Base-by-base conservation (phyloP, 1,140 invertebrate species). In the Musca vetustissima region DNA sequence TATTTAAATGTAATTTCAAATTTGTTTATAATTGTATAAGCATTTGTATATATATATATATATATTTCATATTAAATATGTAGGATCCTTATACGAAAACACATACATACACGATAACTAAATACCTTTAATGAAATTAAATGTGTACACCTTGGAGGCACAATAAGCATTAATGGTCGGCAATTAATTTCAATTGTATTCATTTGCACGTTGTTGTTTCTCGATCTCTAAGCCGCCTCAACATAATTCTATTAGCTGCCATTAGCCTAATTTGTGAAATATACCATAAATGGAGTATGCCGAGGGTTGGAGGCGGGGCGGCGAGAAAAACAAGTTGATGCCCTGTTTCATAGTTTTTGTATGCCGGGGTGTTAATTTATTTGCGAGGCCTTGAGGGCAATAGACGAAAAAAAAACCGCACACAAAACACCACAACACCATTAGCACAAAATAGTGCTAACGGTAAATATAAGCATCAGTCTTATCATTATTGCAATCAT, bases 181-280 rank as follows among this genome's bases (percentile, higher is more conserved):
- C 57, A 61, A 61, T 61, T 61, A 61, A 61, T 61, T 61, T 61
- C 57, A 61, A 61, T 61, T 61, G 57, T 61, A 52, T 52, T 52
- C 49, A 19, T 36, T 61, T 43, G 9, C 7, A 13, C 28, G 28
- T 4, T 28, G 11, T 43, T 43, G 11, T 9, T 43, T 43, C 36
- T n/a, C 6, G 36, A 28, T 11, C 49, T 32, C 6, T n/a, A n/a
- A n/a, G n/a, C n/a, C 36, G 36, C 17, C 13, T 61, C 57, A n/a
- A 43, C 28, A 61, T 61, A 61, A 61, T 61, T 36, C 57, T 61
- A 61, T 61, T 61, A 36, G 36, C 36, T 61, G 57, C 57, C 57
- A 61, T 61, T 61, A 61, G 57, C 57, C 21, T 61, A 61, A 61
- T 61, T 61, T 61, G 57, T 61, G 36, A 43, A 43, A 32, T 9